These are phyloP conservation scores for Colius striatus DNA, from an alignment of 2,113 vertebrate species.

Conservation along the genomic window DNA sequence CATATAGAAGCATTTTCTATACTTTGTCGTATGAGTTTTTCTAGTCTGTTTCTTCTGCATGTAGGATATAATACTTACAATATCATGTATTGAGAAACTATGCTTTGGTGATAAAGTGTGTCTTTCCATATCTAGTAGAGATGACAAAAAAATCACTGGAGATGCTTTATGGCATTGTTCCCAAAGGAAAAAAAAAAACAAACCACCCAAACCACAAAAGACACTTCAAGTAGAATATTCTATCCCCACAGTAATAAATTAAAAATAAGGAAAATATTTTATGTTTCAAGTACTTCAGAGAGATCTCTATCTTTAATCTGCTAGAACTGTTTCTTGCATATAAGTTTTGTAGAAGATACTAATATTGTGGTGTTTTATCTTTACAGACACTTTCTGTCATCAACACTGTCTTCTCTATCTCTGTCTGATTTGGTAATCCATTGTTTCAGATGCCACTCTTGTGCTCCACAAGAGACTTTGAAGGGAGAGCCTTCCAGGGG, in stretches of 20 bases:
- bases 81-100: neutral
- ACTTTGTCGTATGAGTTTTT: neutral
- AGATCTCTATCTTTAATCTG: neutral
- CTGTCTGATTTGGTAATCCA: neutral
- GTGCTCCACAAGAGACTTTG: neutral
- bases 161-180: neutral
- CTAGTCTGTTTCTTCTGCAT: neutral
- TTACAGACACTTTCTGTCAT: neutral
- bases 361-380: neutral
- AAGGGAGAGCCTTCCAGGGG: neutral
- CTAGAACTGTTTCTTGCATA: neutral
- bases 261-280: constrained; percentile 1
- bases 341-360: neutral
- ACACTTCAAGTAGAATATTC: neutral
- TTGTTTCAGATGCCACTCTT: neutral
- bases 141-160: constrained; percentile 5
- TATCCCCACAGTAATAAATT: neutral
- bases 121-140: neutral
- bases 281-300: neutral
- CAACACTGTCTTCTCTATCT: neutral
- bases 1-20: neutral
- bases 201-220: neutral
- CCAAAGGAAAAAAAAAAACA: neutral
- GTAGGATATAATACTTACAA: neutral
- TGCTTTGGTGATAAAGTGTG: neutral